Conservation (phyloP, 2,888 invertebrate genomes). For the Meganola albula region DNA sequence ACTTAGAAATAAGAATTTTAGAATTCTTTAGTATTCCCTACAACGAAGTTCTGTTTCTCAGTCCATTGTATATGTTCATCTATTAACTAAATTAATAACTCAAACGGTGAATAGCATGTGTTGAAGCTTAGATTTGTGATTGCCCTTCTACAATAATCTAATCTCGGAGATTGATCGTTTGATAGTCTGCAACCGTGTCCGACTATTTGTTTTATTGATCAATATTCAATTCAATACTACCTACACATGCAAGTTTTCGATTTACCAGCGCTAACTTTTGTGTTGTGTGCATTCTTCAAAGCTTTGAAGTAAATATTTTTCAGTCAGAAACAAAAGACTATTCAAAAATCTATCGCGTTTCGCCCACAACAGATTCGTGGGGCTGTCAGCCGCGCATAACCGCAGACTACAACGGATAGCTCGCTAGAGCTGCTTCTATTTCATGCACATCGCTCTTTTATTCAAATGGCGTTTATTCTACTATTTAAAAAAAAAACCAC, state of each 20-base stretch:
- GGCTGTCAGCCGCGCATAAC: slow-evolving; percentile 56
- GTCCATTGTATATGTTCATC: too few species aligned
- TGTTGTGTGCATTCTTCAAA: slow-evolving; percentile 39
- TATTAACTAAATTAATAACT: too few species aligned
- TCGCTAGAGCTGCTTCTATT: slow-evolving; percentile 30
- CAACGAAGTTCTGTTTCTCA: too few species aligned
- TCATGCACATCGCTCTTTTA: slow-evolving; percentile 37
- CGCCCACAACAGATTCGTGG: slow-evolving; percentile 54
- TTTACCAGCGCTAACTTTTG: slow-evolving; percentile 28
- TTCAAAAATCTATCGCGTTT: slow-evolving; percentile 58
- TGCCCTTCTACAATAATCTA: too few species aligned
- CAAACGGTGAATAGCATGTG: too few species aligned
- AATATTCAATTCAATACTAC: slow-evolving; percentile 5
- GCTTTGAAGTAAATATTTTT: slow-evolving; percentile 40
- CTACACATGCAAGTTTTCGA: slow-evolving; percentile 7
- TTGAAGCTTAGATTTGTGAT: too few species aligned
- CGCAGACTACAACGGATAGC: slow-evolving; percentile 56
- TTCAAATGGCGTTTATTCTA: slow-evolving; percentile 30
- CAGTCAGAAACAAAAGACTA: slow-evolving; percentile 48
- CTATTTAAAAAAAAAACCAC: slow-evolving; percentile 17
- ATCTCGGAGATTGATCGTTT: too few species aligned
- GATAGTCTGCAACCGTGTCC: too few species aligned
- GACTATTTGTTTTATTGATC: too few species aligned
- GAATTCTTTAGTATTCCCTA: too few species aligned
- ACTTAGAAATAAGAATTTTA: too few species aligned